Evolutionary conservation across 2,888 invertebrate genomes (phyloP), one percentile per base, ranked within the genome.

Genomic region (Anoncus sp.): DNA sequence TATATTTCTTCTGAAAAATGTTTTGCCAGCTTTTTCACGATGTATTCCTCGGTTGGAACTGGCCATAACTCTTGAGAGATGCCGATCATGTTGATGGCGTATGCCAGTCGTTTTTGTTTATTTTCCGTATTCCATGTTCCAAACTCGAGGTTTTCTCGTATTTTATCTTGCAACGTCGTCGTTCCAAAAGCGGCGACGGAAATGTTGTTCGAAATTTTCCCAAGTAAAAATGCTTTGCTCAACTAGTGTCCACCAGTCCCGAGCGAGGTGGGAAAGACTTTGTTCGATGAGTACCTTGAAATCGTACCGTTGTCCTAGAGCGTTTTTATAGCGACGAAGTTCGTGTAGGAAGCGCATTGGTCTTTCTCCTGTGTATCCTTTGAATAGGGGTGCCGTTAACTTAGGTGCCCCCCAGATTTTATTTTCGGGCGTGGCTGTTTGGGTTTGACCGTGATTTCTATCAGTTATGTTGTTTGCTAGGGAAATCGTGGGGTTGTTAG

Each of bases 241-340:
- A 1, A 20, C 6, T 12, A 59, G 59, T 12, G 18, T 40, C 59
- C 59, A 59, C 59, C 59, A 59, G 14, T 59, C 59, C 14, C n/a
- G 9, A 12, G 38, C 59, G 2, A 59, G 18, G 4, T 4, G 9
- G 2, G 38, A 18, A 9, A 59, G 4, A 20, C 38, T 59, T 14
- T 59, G 59, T 12, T 10, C 20, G 5, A 59, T 38, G 5, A 59
- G 27, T 12, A 59, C 31, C 38, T 59, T 59, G 7, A 59, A 20
- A 14, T 59, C 22, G 14, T 59, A 59, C 7, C 22, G 20, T 20
- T 18, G 38, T 40, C 59, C 59, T 5, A 59, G 22, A 3, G 59
- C 59, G 12, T 20, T 4, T 16, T 40, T 12, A 14, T 59, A 59
- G n/a, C 31, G 59, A 16, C 7, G 27, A 7, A 59, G n/a, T 1